Conservation (phyloP, 2,888 invertebrate species). For the Mylabris sibirica region DNA sequence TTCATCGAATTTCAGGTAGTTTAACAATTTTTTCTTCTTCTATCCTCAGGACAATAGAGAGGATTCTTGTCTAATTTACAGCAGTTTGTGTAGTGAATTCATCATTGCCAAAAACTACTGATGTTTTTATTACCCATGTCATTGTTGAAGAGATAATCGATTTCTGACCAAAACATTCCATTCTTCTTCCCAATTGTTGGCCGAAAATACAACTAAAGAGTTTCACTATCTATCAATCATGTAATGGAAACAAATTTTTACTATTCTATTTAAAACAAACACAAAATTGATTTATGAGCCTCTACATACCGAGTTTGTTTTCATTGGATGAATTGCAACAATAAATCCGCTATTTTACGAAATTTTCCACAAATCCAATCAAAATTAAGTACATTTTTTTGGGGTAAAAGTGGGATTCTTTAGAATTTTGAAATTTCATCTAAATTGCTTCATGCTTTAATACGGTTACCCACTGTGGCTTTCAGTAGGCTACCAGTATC, state of each 20-base stretch:
- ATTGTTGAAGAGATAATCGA: conserved; percentile 18
- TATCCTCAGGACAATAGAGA: conserved; percentile 9
- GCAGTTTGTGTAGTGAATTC: conserved; percentile 15
- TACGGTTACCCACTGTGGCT: conserved; percentile 40
- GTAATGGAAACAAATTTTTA: not conserved
- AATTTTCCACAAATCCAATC: not conserved
- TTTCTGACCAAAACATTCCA: conserved; percentile 17
- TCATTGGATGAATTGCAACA: no score
- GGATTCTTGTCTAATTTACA: conserved; percentile 15
- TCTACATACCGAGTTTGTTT: not conserved
- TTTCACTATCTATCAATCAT: conserved; percentile 11
- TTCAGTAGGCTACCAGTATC: conserved; percentile 41
- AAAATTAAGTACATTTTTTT: no score
- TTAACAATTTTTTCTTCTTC: not conserved
- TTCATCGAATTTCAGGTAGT: not conserved
- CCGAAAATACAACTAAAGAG: not conserved
- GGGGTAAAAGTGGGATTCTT: not conserved
- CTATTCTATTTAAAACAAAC: not conserved
- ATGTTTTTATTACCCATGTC: conserved; percentile 18
- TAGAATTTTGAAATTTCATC: conserved; percentile 10
- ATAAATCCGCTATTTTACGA: not conserved
- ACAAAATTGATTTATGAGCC: not conserved
- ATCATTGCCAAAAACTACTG: conserved; percentile 20
- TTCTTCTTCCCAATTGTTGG: not conserved
- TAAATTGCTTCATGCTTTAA: conserved; percentile 47